Base-by-base conservation (phyloP, 2,113 vertebrate genomes). In the Helogale parvula region DNA sequence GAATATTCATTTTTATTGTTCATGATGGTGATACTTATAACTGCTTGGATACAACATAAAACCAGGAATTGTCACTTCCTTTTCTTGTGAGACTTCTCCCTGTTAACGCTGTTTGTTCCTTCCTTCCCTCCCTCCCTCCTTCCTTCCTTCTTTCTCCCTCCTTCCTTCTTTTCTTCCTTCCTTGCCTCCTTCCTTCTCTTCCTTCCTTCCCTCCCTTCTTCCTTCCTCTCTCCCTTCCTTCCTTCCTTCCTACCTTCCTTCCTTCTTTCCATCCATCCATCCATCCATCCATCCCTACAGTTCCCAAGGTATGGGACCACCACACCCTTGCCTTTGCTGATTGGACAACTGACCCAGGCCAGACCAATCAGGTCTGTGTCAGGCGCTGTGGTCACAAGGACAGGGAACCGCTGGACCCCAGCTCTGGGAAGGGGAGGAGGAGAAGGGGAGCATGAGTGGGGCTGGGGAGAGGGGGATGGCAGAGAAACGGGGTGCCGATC, bases 161-260 rank as follows among this genome's bases (percentile, higher is more conserved):
- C 54, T 54, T 54, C 54, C 54, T 19, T 54, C 52, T 1, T 17
- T 1, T 17, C 54, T 54, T 0, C 54, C 54, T 50, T 50, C 47
- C 47, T 50, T 13, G 1, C 47, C 13, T 50, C 47, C 47, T 50
- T 50, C 47, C 11, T 50, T 50, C 41, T 41, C 54, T 21, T 7
- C 57, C 21, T 8, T 0, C 21, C 2, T 16, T 16, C 52, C 57
- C 21, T 8, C 0, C 21, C 5, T 16, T 16, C 52, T 17, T 16
- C 52, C 52, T 3, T 6, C 57, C 0, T 6, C 57, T 23, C 0
- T 7, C 57, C 8, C 54, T 54, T 23, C 52, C 52, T 3, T 60
- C 57, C 54, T 21, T 57, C 54, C 54, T 21, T 57, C 54, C 5
- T 19, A 0, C 52, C 52, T 3, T 60, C 57, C 54, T 21, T 50